Evolutionary conservation across 1,140 invertebrate genomes (phyloP).

Genomic region (Anoplolepis gracilipes): DNA sequence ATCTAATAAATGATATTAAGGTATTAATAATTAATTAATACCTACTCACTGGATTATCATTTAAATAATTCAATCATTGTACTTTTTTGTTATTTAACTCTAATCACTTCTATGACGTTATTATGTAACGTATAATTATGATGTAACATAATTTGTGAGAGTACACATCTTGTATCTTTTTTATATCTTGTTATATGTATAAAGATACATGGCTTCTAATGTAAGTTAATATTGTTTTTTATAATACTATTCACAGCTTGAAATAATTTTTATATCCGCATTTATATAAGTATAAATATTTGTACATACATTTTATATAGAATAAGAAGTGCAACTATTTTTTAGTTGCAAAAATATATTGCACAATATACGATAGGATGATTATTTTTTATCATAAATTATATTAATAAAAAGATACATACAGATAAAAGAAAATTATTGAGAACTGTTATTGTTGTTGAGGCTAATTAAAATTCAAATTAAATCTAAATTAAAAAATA

Average conservation of each 20-base stretch:
- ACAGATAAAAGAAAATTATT: slow-evolving; percentile 15
- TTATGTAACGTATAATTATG: neutral
- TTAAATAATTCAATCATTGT: neutral
- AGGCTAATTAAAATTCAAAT: neutral
- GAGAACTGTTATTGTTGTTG: slow-evolving; percentile 5
- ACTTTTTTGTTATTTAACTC: neutral
- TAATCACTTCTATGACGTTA: neutral
- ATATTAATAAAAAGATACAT: slow-evolving; percentile 15
- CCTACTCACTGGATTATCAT: neutral
- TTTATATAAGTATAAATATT: neutral
- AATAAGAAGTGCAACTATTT: slow-evolving; percentile 32
- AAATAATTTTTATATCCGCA: neutral
- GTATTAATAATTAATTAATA: slow-evolving; percentile 20
- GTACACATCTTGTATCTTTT: neutral
- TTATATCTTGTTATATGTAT: neutral
- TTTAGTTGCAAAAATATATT: neutral
- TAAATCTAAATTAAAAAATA: neutral
- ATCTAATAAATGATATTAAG: too few relatives aligned
- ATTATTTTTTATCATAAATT: slow-evolving; percentile 36
- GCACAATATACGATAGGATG: slow-evolving; percentile 8
- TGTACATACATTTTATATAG: neutral
- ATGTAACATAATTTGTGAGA: neutral
- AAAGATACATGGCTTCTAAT: neutral
- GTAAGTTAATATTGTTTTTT: neutral
- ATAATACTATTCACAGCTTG: neutral